A percentile compares a stretch with the other conserved stretches of the same genome.
Conservation (phyloP, 2,888 invertebrate genomes). For the Blomia tropicalis region DNA sequence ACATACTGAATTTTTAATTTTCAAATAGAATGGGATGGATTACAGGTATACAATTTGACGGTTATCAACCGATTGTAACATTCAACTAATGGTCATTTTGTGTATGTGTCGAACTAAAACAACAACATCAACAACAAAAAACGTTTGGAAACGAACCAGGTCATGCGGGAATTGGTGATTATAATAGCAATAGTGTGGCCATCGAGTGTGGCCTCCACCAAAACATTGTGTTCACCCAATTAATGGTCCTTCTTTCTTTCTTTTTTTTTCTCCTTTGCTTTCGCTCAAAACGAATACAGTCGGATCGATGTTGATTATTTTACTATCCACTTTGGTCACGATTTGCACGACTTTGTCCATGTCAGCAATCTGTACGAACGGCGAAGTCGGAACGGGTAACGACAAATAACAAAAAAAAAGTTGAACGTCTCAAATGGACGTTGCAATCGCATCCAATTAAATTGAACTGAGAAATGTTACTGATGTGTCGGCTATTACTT, state of each 20-base stretch:
- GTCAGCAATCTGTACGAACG: slow-evolving; percentile 26
- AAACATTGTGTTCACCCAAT: not conserved
- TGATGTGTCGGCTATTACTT: not conserved
- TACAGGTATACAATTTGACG: slow-evolving; percentile 19
- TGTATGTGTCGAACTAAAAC: not conserved
- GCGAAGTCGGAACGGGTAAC: slow-evolving; percentile 24
- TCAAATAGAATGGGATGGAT: slow-evolving; percentile 27
- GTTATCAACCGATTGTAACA: too few species aligned
- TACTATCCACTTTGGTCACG: slow-evolving; percentile 23
- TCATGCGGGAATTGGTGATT: slow-evolving; percentile 8
- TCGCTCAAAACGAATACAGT: not conserved
- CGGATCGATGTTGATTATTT: slow-evolving; percentile 14
- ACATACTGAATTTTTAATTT: too few species aligned
- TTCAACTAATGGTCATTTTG: too few species aligned
- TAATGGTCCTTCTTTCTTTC: not conserved
- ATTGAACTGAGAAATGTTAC: not conserved
- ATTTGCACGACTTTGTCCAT: slow-evolving; percentile 23
- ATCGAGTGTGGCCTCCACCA: too few species aligned
- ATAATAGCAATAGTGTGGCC: not conserved
- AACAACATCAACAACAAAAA: not conserved
- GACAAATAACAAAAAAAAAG: not conserved
- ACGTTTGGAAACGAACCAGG: not conserved
- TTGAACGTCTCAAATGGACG: not conserved
- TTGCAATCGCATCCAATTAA: too few species aligned
- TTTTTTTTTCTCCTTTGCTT: not conserved